Evolutionary conservation across 2,113 vertebrate species (phyloP).

Genomic region (Pollimyrus isidori): DNA sequence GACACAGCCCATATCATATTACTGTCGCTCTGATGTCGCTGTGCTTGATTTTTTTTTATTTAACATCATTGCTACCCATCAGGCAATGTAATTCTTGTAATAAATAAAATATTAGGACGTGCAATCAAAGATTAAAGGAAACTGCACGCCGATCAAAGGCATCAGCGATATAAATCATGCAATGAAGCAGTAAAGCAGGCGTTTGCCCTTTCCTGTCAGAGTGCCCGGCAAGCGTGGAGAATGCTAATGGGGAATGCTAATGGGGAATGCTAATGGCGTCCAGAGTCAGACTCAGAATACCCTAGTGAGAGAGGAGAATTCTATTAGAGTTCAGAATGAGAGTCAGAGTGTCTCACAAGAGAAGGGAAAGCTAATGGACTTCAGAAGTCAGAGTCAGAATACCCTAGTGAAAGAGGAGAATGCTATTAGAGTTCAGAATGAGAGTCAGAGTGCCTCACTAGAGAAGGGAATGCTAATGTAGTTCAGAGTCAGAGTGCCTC

Average conservation of each 20-base stretch:
- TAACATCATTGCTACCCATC: not conserved
- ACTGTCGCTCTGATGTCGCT: not conserved
- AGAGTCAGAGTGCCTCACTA: not conserved
- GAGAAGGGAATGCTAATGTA: not conserved
- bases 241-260: not conserved
- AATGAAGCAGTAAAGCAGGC: conserved; percentile 42
- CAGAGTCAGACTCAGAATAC: not conserved
- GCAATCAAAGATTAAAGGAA: conserved; percentile 33
- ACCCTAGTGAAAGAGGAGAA: not conserved
- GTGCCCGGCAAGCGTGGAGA: not conserved
- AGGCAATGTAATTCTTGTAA: not conserved
- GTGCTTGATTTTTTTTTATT: conserved; percentile 26
- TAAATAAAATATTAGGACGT: conserved; percentile 34
- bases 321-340: not conserved
- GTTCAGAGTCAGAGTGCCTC: not conserved
- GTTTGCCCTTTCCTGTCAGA: conserved; percentile 24
- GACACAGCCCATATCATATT: not conserved
- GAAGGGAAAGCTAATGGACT: not conserved
- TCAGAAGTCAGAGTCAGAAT: not conserved
- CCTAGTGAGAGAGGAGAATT: not conserved
- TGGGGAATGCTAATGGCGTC: not conserved
- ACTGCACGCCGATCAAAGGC: conserved; percentile 34
- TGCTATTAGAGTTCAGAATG: not conserved
- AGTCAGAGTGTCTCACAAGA: not conserved
- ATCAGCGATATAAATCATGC: conserved; percentile 42